These are phyloP conservation scores for Notodonta ziczac DNA, from an alignment of 2,888 invertebrate species.

Conservation along the genomic window DNA sequence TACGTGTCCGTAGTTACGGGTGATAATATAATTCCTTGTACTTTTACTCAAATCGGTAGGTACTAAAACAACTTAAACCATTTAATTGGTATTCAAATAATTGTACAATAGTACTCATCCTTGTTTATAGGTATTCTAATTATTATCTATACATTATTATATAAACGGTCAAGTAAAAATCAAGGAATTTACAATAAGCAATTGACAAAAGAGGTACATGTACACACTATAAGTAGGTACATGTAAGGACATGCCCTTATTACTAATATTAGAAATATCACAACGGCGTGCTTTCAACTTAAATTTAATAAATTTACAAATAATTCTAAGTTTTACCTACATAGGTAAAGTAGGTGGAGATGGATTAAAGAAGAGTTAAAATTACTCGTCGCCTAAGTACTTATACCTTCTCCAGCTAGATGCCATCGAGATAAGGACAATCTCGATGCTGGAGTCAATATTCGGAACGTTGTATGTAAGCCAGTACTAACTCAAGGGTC, in stretches of 20 bases:
- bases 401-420: no score
- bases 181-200: slow-evolving; percentile 40
- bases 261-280: slow-evolving; percentile 41
- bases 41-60: slow-evolving; percentile 48
- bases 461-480: no score
- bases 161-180: slow-evolving; percentile 53
- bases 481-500: no score
- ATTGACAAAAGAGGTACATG: slow-evolving; percentile 6
- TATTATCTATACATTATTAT: slow-evolving; percentile 7
- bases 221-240: slow-evolving; percentile 9
- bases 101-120: background rate
- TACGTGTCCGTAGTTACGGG: no score
- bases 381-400: background rate
- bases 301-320: slow-evolving; percentile 6
- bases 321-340: background rate
- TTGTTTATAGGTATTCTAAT: slow-evolving; percentile 1
- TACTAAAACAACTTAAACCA: background rate
- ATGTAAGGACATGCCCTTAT: no score
- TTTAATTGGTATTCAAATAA: slow-evolving; percentile 2
- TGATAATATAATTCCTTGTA: slow-evolving; percentile 39
- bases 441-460: no score
- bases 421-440: no score
- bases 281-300: slow-evolving; percentile 32
- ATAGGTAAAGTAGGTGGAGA: background rate
- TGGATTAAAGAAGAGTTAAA: background rate